Conservation (phyloP, 2,797 vertebrate species). For the Brotula barbata region DNA sequence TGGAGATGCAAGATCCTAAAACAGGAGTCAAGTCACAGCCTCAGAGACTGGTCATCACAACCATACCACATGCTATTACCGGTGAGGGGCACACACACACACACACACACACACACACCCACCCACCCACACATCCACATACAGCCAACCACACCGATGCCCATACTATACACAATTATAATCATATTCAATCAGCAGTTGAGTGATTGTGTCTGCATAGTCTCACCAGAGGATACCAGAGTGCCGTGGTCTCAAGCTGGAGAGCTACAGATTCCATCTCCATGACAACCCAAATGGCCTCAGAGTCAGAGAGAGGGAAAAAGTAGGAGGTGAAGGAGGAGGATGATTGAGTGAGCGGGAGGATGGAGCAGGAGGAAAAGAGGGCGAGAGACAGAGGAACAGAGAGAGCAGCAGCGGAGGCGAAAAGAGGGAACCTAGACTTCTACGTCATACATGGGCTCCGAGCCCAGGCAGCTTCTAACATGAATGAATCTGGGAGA, state of each 20-base stretch:
- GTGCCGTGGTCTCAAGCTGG: conserved; percentile 55
- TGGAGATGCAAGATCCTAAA: conserved; percentile 94
- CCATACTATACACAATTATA: conserved; percentile 8
- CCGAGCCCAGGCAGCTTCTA: conserved; percentile 3
- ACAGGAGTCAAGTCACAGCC: conserved; percentile 86
- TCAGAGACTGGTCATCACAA: conserved; percentile 87
- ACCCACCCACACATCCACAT: conserved; percentile 26
- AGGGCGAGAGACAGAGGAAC: conserved; percentile 21
- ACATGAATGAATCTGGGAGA: conserved; percentile 14
- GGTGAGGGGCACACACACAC: conserved; percentile 74
- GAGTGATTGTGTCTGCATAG: conserved; percentile 52
- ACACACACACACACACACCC: conserved; percentile 19
- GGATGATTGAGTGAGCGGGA: conserved; percentile 46
- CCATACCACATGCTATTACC: conserved; percentile 89
- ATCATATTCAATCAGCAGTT: conserved; percentile 27
- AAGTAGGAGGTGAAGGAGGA: conserved; percentile 64
- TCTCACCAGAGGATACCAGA: conserved; percentile 54
- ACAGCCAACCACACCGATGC: neutral
- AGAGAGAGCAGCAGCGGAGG: conserved; percentile 5
- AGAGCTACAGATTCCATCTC: conserved; percentile 69
- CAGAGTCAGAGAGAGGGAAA: conserved; percentile 53
- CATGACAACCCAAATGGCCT: conserved; percentile 72
- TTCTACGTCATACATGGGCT: conserved; percentile 40
- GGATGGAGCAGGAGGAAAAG: conserved; percentile 21
- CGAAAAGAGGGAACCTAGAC: conserved; percentile 33